Conservation (phyloP, 2,797 vertebrate species). For the Leptatherina wallacei region DNA sequence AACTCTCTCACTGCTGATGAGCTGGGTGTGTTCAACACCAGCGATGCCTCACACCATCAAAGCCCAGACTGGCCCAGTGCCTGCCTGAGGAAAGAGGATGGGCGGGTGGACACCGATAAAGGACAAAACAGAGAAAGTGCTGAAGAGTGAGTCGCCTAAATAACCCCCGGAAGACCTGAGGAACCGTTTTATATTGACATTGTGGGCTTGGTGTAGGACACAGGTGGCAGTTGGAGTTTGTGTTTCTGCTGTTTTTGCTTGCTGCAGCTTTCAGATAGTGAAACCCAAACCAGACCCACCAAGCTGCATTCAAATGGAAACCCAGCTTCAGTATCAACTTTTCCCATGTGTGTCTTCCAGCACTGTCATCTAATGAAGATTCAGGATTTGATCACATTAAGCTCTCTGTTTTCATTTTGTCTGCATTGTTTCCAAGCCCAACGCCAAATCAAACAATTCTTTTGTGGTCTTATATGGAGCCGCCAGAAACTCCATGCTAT, state of each 20-base stretch:
- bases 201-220: slow-evolving; percentile 63
- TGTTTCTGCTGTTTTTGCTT: slow-evolving; percentile 48
- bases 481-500: slow-evolving; percentile 58
- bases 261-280: slow-evolving; percentile 35
- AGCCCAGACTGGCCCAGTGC: slow-evolving; percentile 48
- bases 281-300: slow-evolving; percentile 43
- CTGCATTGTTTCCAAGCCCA: slow-evolving; percentile 74
- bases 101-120: slow-evolving; percentile 70
- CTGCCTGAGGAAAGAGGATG: slow-evolving; percentile 71
- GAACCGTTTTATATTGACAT: slow-evolving; percentile 64
- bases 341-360: slow-evolving; percentile 61
- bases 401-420: slow-evolving; percentile 64
- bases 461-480: slow-evolving; percentile 58
- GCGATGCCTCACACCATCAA: slow-evolving; percentile 48
- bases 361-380: slow-evolving; percentile 64
- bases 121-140: slow-evolving; percentile 56
- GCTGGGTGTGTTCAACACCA: slow-evolving; percentile 47
- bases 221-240: slow-evolving; percentile 28
- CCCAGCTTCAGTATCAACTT: slow-evolving; percentile 40
- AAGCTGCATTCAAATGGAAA: slow-evolving; percentile 54
- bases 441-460: slow-evolving; percentile 77
- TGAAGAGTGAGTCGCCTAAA: slow-evolving; percentile 36
- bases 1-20: slow-evolving; percentile 66
- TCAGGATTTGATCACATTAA: slow-evolving; percentile 67
- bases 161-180: slow-evolving; percentile 57